Conservation (phyloP, 2,888 invertebrate genomes). For the Dichetophora obliterata region DNA sequence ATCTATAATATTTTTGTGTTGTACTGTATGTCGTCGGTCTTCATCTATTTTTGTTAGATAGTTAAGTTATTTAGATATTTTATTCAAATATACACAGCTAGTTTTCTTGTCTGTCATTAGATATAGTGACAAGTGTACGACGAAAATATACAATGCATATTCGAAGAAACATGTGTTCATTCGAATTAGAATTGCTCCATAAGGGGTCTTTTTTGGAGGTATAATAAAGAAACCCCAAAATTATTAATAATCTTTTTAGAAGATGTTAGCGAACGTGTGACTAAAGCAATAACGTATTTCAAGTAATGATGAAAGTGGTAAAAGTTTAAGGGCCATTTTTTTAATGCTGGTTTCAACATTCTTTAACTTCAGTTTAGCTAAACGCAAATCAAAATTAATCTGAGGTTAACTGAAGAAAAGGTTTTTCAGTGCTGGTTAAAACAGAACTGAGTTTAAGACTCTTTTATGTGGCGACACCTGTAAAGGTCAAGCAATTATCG, state of each 20-base stretch:
- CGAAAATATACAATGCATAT: too few species aligned
- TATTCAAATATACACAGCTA: too few species aligned
- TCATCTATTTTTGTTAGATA: background rate
- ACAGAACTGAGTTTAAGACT: too few species aligned
- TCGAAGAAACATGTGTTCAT: too few species aligned
- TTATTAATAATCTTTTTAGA: background rate
- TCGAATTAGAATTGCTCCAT: background rate
- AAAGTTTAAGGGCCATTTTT: too few species aligned
- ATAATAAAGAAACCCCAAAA: background rate
- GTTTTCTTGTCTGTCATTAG: background rate
- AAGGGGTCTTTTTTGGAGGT: constrained; percentile 2
- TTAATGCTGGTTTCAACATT: too few species aligned
- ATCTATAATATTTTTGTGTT: background rate
- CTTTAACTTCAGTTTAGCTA: too few species aligned
- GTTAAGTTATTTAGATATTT: background rate
- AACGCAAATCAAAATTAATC: too few species aligned
- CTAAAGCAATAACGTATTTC: background rate
- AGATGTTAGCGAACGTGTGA: background rate
- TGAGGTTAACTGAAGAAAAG: too few species aligned
- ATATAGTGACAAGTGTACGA: background rate
- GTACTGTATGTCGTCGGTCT: background rate
- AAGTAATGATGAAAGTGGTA: background rate
- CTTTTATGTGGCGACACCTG: too few species aligned
- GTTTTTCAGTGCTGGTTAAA: too few species aligned
- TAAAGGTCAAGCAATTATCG: too few species aligned